Evolutionary conservation across 2,797 vertebrate species (phyloP).

Genomic region (Fundulus diaphanus): DNA sequence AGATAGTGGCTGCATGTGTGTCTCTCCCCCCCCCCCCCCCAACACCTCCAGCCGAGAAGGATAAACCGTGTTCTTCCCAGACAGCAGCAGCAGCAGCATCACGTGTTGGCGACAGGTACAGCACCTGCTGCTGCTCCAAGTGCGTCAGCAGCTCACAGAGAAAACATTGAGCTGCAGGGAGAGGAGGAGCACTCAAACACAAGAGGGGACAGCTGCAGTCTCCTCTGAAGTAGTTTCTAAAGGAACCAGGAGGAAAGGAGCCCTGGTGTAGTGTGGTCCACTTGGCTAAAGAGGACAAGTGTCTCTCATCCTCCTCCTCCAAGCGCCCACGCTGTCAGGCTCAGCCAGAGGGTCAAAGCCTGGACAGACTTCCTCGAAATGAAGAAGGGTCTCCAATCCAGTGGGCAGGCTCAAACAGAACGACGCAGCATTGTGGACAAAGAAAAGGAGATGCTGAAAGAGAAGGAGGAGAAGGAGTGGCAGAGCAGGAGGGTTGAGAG

Average conservation of each 20-base stretch:
- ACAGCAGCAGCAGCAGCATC: conserved; percentile 55
- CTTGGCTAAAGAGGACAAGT: conserved; percentile 18
- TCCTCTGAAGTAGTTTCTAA: conserved; percentile 38
- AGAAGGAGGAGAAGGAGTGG: conserved; percentile 46
- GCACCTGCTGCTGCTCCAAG: conserved; percentile 67
- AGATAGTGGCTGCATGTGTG: not conserved
- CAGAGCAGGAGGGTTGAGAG: conserved; percentile 71
- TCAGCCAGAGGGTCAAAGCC: conserved; percentile 8
- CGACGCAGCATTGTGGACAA: conserved; percentile 30
- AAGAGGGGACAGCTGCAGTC: conserved; percentile 46
- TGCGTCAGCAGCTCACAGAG: conserved; percentile 56
- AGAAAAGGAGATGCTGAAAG: conserved; percentile 40
- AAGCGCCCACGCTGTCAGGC: conserved; percentile 4
- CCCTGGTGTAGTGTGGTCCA: conserved; percentile 26
- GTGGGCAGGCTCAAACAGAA: conserved; percentile 20
- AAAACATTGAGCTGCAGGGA: conserved; percentile 27
- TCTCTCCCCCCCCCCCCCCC: not conserved
- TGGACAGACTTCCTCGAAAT: conserved; percentile 44
- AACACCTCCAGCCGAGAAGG: conserved; percentile 10
- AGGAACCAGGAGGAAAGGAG: conserved; percentile 26
- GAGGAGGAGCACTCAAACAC: conserved; percentile 53
- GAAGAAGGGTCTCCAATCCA: conserved; percentile 57
- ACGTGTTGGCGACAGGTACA: conserved; percentile 64
- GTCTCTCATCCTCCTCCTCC: conserved; percentile 16
- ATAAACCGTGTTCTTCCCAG: conserved; percentile 19